Percentiles rank a stretch among this genome's conserved stretches.
Evolutionary conservation across 2,888 invertebrate species (phyloP).

Genomic region (Piscicola geometra): DNA sequence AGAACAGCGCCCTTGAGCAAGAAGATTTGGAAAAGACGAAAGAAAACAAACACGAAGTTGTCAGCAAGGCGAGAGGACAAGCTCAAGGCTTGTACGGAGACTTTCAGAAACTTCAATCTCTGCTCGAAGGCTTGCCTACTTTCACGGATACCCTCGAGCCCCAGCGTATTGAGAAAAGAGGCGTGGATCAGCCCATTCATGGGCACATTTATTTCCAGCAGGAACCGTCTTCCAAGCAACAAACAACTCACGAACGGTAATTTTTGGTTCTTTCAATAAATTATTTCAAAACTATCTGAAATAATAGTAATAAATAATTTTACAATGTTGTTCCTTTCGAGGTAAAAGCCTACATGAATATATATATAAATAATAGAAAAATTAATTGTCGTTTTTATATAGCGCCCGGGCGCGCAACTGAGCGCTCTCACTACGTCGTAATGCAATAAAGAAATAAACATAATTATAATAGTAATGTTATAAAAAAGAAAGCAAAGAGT

Average conservation of each 20-base stretch:
- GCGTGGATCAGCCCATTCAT: conserved; percentile 36
- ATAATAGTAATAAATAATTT: no score
- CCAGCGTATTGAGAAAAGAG: conserved; percentile 26
- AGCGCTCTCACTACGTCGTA: no score
- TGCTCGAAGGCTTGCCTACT: conserved; percentile 42
- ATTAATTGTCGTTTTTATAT: no score
- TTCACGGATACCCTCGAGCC: conserved; percentile 39
- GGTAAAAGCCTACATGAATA: no score
- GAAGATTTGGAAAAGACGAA: conserved; percentile 38
- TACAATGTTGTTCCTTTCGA: no score
- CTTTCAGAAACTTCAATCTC: conserved; percentile 39
- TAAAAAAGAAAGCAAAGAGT: no score
- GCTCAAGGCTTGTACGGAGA: conserved; percentile 41
- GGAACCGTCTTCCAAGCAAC: conserved; percentile 19
- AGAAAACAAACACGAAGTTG: conserved; percentile 31
- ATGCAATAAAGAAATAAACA: no score
- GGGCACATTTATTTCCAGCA: conserved; percentile 36
- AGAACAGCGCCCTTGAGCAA: conserved; percentile 39
- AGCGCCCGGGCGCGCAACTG: no score
- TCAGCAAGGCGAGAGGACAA: conserved; percentile 40
- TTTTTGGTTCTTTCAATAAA: not conserved
- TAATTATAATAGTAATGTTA: no score
- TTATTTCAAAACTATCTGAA: no score
- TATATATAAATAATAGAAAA: not conserved
- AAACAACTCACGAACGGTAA: not conserved